Evolutionary conservation across 2,888 invertebrate genomes (phyloP).

Genomic region (Lasioglossum oenotherae): DNA sequence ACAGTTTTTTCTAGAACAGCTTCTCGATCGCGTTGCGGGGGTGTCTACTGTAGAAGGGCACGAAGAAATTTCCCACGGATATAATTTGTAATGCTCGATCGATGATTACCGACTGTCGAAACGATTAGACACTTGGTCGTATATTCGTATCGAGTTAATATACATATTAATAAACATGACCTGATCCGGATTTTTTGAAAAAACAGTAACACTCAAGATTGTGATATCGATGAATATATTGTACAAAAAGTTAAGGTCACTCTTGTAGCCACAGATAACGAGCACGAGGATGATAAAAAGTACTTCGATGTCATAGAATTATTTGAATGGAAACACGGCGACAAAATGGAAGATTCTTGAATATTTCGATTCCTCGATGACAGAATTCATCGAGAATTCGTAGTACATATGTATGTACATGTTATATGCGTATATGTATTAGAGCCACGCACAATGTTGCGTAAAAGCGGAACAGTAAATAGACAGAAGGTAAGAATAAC

Average conservation of each 20-base stretch:
- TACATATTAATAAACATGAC: neutral
- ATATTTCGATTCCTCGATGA: neutral
- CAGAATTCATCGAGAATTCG: neutral
- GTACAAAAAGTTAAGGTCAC: conserved; percentile 2
- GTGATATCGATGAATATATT: conserved; percentile 7
- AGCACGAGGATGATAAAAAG: neutral
- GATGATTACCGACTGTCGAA: neutral
- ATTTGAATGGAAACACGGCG: neutral
- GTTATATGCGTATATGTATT: neutral
- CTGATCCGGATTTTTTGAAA: neutral
- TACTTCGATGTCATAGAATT: neutral
- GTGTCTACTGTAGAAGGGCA: too few relatives aligned
- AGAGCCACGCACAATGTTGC: neutral
- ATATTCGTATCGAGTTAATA: too few relatives aligned
- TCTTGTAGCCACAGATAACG: neutral
- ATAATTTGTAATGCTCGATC: too few relatives aligned
- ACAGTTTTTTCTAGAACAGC: too few relatives aligned
- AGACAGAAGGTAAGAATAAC: neutral
- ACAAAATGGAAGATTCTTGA: neutral
- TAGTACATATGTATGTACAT: neutral
- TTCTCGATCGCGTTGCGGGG: too few relatives aligned
- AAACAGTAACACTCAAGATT: neutral
- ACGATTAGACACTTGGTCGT: neutral
- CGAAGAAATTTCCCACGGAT: too few relatives aligned
- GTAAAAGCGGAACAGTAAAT: neutral